Base-by-base conservation (phyloP, 23 tunicate species). In the Styela plicata region DNA sequence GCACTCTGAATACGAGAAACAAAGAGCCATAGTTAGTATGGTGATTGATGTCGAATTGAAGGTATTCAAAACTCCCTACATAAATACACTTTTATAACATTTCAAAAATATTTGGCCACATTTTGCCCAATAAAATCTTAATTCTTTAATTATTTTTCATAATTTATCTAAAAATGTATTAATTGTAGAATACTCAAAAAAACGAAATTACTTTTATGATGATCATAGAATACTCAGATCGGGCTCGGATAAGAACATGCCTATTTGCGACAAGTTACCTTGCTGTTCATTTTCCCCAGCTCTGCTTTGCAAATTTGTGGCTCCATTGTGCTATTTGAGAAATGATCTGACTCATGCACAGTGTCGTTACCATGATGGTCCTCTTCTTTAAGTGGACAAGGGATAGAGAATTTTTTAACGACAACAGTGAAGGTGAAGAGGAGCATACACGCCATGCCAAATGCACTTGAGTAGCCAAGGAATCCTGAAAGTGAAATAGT, bases 381-480 rank as follows among this genome's bases (percentile, higher is more conserved):
- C 19, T 69, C 68, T 44, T 44, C 10, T 5, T 44, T 13, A 0
- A 92, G 79, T 1, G 97, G 97, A 35, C 97, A 92, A 24, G 97
- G 97, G n/a, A 92, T 87, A 16, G 71, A 20, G 68, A 80, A 92
- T 74, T 87, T 87, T 36, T 92, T 87, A 2, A 63, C 70, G 20
- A 92, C 79, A 10, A 92, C 97, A 13, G 92, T 92, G 20, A 84
- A 63, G 52, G 89, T 87, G 73, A 92, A 87, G 3, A 87, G 73
- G 2, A 92, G 73, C 97, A 92, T 87, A 34, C 97, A 87, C 31
- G 68, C 20, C 89, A 92, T 84, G 2, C 92, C 97, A 69, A 92
- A 84, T 16, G 92, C 97, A 73, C 91, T 87, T 2, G 97, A 92
- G 62, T 92, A 92, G n/a, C 97, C 97, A 0, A 92, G 80, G 67